These are phyloP conservation scores for Osmerus eperlanus DNA, from an alignment of 2,113 vertebrate species.

Conservation along the genomic window DNA sequence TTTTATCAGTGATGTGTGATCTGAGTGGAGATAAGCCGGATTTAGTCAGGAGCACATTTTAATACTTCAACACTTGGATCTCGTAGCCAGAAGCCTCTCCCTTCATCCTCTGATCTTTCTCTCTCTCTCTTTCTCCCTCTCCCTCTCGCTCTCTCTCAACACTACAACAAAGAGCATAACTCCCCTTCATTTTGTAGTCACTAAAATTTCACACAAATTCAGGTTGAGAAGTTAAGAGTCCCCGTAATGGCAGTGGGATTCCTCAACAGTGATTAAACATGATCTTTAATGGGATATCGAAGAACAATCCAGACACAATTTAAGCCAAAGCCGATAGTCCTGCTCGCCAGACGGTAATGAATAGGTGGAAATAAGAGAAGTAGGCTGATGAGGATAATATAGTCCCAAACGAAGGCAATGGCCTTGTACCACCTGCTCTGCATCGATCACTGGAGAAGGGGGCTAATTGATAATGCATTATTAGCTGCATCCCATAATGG, in stretches of 20 bases:
- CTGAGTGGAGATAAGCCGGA: constrained; percentile 55
- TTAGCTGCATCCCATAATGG: constrained; percentile 73
- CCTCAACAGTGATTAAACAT: constrained; percentile 62
- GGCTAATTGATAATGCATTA: constrained; percentile 80
- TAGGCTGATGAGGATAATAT: constrained; percentile 53
- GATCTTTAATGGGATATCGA: constrained; percentile 69
- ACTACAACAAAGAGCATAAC: background rate
- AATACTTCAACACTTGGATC: constrained; percentile 53
- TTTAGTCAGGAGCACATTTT: constrained; percentile 59
- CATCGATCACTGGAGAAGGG: constrained; percentile 75
- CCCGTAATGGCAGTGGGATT: constrained; percentile 17
- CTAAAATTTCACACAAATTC: constrained; percentile 10
- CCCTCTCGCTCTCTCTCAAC: background rate
- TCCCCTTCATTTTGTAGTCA: background rate
- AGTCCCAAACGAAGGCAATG: constrained; percentile 70
- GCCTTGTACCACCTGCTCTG: constrained; percentile 71
- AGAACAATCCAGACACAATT: constrained; percentile 63
- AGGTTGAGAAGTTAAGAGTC: constrained; percentile 14
- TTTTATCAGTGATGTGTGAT: constrained; percentile 65
- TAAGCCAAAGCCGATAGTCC: constrained; percentile 63
- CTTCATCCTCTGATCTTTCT: background rate
- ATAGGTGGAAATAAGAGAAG: constrained; percentile 67
- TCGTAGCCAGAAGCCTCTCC: constrained; percentile 50
- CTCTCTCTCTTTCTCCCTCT: background rate
- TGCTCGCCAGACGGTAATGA: constrained; percentile 60